These are phyloP conservation scores for Probosciger aterrimus DNA, from an alignment of 2,113 vertebrate species.

Conservation along the genomic window DNA sequence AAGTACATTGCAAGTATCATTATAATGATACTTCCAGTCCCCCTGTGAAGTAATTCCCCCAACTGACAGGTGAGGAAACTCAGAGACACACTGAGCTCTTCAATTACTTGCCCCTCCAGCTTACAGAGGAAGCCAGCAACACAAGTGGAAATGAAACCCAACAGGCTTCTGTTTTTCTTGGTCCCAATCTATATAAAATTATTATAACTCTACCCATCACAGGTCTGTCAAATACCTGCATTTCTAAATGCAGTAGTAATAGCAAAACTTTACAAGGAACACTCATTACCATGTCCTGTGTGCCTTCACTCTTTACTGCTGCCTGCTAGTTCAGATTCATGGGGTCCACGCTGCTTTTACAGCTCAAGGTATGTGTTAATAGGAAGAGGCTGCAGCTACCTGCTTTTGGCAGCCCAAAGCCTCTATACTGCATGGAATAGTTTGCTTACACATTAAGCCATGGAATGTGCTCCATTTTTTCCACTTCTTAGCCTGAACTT, in stretches of 20 bases:
- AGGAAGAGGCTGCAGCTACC: neutral
- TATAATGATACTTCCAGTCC: slow-evolving; percentile 48
- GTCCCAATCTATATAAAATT: neutral
- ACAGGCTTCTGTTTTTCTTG: neutral
- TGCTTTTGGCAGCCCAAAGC: neutral
- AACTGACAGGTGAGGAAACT: slow-evolving; percentile 37
- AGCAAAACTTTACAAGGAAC: neutral
- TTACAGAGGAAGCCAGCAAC: neutral
- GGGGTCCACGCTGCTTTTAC: no score
- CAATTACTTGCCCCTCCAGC: slow-evolving; percentile 7
- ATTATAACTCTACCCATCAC: neutral
- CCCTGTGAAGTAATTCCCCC: slow-evolving; percentile 45
- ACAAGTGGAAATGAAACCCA: neutral
- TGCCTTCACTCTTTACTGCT: neutral
- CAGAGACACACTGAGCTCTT: slow-evolving; percentile 15
- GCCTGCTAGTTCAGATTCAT: neutral
- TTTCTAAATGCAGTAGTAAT: neutral
- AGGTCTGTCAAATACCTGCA: neutral
- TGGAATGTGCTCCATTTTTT: rapidly evolving
- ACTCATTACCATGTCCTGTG: rapidly evolving
- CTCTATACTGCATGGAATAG: neutral
- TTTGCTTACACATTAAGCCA: neutral
- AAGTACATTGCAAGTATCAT: slow-evolving; percentile 47
- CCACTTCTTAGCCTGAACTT: neutral
- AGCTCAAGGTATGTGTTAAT: neutral